Evolutionary conservation across 2,888 invertebrate genomes (phyloP).

Genomic region (Andrena trimmerana): DNA sequence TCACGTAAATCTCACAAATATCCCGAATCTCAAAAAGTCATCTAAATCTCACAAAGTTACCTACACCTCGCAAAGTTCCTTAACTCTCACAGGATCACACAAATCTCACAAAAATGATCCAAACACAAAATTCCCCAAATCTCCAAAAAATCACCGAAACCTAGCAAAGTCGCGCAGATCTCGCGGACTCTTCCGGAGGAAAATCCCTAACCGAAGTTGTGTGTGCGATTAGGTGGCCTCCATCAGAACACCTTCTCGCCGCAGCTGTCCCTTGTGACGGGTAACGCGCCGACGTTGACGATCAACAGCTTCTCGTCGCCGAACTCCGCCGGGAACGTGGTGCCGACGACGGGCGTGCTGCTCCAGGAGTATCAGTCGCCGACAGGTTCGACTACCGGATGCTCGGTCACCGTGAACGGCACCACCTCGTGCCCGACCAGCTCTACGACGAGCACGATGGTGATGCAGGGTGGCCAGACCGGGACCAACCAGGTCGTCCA

Average conservation of each 20-base stretch:
- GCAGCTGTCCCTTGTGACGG: constrained; percentile 81
- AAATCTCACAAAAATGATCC: no score
- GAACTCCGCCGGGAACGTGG: constrained; percentile 76
- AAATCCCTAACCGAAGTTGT: not conserved
- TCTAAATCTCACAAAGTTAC: no score
- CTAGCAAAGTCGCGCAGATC: no score
- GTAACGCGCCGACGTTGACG: constrained; percentile 78
- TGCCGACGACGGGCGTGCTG: constrained; percentile 79
- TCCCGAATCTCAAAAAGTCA: no score
- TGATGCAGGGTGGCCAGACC: constrained; percentile 77
- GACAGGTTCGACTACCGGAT: constrained; percentile 86
- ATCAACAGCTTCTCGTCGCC: constrained; percentile 82
- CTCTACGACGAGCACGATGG: constrained; percentile 74
- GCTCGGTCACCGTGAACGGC: constrained; percentile 83
- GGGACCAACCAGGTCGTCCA: constrained; percentile 73
- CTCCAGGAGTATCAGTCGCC: constrained; percentile 86
- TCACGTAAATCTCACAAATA: no score
- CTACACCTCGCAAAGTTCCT: no score
- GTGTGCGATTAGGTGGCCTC: constrained; percentile 75
- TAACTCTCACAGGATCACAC: no score
- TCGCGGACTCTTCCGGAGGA: no score
- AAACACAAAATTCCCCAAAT: no score
- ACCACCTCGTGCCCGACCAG: constrained; percentile 78
- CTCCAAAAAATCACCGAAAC: no score
- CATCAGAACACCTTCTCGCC: constrained; percentile 82